Evolutionary conservation across 1,140 invertebrate species (phyloP).

Genomic region (Cepaea nemoralis): DNA sequence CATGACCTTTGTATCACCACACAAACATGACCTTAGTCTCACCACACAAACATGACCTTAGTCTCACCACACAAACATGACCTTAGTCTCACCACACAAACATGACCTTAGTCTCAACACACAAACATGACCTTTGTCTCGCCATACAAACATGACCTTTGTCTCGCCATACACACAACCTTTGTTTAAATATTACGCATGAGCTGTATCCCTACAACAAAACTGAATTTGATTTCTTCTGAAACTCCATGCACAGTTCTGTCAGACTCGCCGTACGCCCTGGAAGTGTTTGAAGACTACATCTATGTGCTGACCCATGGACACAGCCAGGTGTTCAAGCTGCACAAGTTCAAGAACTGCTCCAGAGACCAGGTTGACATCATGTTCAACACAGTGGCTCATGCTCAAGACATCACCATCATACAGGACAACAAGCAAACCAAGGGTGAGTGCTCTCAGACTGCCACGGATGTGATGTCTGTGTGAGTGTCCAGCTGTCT

Average conservation of each 20-base stretch:
- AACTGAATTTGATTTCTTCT: no score
- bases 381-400: conserved; percentile 42
- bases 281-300: conserved; percentile 83
- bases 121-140: no score
- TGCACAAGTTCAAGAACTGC: conserved; percentile 80
- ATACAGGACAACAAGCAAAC: conserved; percentile 57
- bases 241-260: neutral
- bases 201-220: no score
- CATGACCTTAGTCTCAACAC: no score
- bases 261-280: conserved; percentile 76
- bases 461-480: neutral
- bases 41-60: no score
- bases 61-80: no score
- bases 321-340: conserved; percentile 77
- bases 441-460: conserved; percentile 67
- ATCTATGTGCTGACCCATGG: conserved; percentile 79
- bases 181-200: conserved; percentile 74
- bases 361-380: conserved; percentile 32
- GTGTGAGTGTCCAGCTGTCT: neutral
- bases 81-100: no score
- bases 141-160: no score
- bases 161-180: no score
- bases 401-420: conserved; percentile 54
- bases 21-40: no score
- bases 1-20: no score